Evolutionary conservation across 2,113 vertebrate species (phyloP).

Genomic region (Scomber scombrus): DNA sequence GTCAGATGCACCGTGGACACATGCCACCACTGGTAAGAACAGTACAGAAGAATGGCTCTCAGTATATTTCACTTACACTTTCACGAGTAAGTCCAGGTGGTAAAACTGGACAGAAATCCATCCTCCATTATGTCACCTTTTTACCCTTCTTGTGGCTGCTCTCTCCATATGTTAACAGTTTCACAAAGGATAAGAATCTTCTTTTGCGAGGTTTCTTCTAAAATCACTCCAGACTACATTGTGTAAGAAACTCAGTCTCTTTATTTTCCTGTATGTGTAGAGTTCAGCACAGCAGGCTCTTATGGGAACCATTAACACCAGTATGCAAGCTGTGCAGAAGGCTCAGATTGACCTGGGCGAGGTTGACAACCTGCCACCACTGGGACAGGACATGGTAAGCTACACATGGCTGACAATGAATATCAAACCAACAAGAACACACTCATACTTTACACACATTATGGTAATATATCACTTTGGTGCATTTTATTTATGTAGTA

Average conservation of each 20-base stretch:
- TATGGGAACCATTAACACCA: slow-evolving; percentile 98
- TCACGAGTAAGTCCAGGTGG: neutral
- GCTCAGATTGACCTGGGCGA: slow-evolving; percentile 94
- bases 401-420: no score
- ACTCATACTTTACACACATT: neutral
- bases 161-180: neutral
- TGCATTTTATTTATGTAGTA: neutral
- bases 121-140: neutral
- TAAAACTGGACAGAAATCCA: no score
- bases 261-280: slow-evolving; percentile 75
- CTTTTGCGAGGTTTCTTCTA: neutral
- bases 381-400: slow-evolving; percentile 96
- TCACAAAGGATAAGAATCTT: neutral
- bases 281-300: slow-evolving; percentile 98
- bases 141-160: no score
- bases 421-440: neutral
- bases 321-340: slow-evolving; percentile 98
- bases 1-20: slow-evolving; percentile 98
- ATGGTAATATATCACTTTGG: neutral
- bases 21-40: slow-evolving; percentile 95
- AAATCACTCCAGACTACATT: neutral
- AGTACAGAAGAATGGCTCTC: slow-evolving; percentile 20
- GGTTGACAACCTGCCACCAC: slow-evolving; percentile 93
- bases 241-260: neutral
- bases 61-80: neutral